phyloP scores from a whole-genome alignment of 2,113 vertebrate genomes.

The Gopherus evgoodei region DNA sequence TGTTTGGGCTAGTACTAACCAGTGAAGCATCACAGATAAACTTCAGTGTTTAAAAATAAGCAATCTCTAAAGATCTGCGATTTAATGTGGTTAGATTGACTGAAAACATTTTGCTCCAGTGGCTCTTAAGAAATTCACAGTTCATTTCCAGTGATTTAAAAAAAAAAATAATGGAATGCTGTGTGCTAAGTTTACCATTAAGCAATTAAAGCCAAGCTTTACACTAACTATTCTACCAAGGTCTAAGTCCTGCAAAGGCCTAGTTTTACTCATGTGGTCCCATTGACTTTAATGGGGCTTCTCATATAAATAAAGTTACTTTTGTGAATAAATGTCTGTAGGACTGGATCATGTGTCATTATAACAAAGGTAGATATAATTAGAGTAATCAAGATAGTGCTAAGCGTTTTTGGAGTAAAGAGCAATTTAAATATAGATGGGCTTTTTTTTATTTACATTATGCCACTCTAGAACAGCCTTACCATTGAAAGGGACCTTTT shows the following conservation, averaged over 20 bases:
- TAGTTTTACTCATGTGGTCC: not conserved
- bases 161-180: constrained; percentile 15
- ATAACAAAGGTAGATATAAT: not conserved
- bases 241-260: not conserved
- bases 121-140: constrained; percentile 36
- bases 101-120: constrained; percentile 29
- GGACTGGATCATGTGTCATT: not conserved
- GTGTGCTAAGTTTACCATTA: not conserved
- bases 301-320: no score
- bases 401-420: constrained; percentile 2
- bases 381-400: not conserved
- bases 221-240: no score
- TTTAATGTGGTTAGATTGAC: constrained; percentile 31
- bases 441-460: not conserved
- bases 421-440: not conserved
- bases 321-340: not conserved
- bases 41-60: not conserved
- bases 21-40: not conserved
- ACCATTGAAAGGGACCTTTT: not conserved
- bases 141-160: constrained; percentile 45
- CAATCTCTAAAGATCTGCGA: not conserved
- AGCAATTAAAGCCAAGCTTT: no score
- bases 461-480: not conserved
- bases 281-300: not conserved
- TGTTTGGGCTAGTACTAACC: not conserved